Percentiles rank a stretch among this genome's conserved stretches.
These are phyloP conservation scores for Rhizomys pruinosus DNA, from an alignment of 2,113 vertebrate species.

Conservation along the genomic window DNA sequence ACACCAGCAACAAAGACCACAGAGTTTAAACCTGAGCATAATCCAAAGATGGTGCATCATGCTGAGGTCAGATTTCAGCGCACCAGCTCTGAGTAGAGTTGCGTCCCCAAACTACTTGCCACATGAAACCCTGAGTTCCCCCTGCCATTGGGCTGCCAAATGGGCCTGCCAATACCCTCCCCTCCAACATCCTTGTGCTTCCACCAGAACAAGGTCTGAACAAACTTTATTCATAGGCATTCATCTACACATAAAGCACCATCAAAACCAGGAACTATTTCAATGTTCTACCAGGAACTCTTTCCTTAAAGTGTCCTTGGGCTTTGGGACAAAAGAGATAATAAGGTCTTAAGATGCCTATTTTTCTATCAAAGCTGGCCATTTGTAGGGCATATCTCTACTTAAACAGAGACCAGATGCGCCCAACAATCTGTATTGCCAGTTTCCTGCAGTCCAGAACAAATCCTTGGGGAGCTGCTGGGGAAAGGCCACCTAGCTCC, in stretches of 20 bases:
- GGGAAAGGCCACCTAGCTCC: neutral
- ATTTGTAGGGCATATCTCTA: conserved; percentile 54
- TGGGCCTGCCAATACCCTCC: conserved; percentile 19
- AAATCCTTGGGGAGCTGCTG: neutral
- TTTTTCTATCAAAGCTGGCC: conserved; percentile 70
- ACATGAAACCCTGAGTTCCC: neutral
- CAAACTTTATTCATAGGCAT: conserved; percentile 35
- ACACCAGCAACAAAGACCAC: neutral
- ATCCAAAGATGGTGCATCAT: neutral
- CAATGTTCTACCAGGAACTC: conserved; percentile 37
- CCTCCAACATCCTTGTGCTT: conserved; percentile 25
- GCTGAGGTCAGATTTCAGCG: neutral
- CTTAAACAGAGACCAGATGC: conserved; percentile 36
- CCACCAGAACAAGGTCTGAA: neutral
- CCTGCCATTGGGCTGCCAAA: neutral
- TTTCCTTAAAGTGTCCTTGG: conserved; percentile 56
- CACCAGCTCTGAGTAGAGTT: neutral
- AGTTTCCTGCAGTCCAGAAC: conserved; percentile 19
- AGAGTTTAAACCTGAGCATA: neutral
- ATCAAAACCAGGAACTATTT: conserved; percentile 42
- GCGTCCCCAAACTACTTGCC: neutral
- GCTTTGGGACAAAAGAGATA: conserved; percentile 62
- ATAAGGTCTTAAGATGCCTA: conserved; percentile 39
- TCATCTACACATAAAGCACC: conserved; percentile 50
- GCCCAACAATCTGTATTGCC: conserved; percentile 47